Evolutionary conservation across 2,888 invertebrate genomes (phyloP).

Genomic region (Himalopsyche tibetana): DNA sequence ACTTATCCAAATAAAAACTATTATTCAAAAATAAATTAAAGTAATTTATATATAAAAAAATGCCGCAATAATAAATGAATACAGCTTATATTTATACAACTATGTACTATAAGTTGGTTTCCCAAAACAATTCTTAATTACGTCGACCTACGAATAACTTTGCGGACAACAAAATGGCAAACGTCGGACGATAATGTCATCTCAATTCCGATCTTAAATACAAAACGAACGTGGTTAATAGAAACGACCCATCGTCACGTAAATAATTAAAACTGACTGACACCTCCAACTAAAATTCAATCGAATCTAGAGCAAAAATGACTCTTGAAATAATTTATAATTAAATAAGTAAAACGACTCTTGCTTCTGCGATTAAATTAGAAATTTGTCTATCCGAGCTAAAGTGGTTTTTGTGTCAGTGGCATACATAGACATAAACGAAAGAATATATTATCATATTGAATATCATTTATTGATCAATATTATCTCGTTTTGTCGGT

Average conservation of each 20-base stretch:
- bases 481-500: neutral
- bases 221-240: neutral
- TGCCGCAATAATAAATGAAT: no score
- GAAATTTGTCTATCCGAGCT: neutral
- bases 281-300: neutral
- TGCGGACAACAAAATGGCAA: no score
- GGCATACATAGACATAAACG: neutral
- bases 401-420: neutral
- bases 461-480: neutral
- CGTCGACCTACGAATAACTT: no score
- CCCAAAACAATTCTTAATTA: no score
- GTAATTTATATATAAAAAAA: no score
- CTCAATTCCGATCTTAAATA: neutral
- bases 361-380: neutral
- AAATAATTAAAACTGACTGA: slow-evolving; percentile 31
- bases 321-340: slow-evolving; percentile 23
- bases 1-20: no score
- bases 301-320: slow-evolving; percentile 2
- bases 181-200: slow-evolving; percentile 5
- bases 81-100: no score
- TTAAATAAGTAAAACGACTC: neutral
- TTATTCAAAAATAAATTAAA: no score
- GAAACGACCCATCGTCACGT: slow-evolving; percentile 30
- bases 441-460: neutral
- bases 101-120: no score